These are phyloP conservation scores for Loriculus beryllinus DNA, from an alignment of 2,797 vertebrate genomes.

Conservation along the genomic window DNA sequence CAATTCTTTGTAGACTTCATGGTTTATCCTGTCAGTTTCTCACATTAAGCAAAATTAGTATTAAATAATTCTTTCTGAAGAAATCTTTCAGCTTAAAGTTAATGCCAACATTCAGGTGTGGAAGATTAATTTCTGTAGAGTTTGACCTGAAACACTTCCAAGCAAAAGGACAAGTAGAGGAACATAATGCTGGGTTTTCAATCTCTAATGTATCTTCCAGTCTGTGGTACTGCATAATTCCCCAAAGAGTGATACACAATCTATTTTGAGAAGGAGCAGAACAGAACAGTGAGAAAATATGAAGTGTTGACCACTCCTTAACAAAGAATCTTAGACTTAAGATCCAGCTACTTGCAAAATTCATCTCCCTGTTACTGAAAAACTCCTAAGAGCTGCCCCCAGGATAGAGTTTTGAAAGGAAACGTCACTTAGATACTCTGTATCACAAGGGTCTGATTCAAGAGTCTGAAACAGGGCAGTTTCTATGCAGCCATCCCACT, in stretches of 20 bases:
- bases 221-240: not conserved
- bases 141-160: not conserved
- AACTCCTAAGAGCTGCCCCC: not conserved
- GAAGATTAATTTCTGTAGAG: constrained; percentile 17
- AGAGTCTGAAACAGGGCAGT: not conserved
- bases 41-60: constrained; percentile 32
- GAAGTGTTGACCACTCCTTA: not conserved
- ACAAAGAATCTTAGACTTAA: not conserved
- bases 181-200: not conserved
- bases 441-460: not conserved
- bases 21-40: constrained; percentile 21
- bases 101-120: constrained; percentile 19
- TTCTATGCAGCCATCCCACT: not conserved
- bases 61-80: constrained; percentile 43
- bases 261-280: constrained; percentile 37
- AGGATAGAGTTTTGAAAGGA: not conserved
- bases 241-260: not conserved
- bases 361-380: not conserved
- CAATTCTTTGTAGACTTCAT: constrained; percentile 12
- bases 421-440: not conserved
- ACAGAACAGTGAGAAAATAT: not conserved
- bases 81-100: constrained; percentile 28
- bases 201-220: not conserved
- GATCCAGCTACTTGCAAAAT: not conserved
- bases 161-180: not conserved